Base-by-base conservation (phyloP, 2,888 invertebrate genomes). In the Diloba caeruleocephala region DNA sequence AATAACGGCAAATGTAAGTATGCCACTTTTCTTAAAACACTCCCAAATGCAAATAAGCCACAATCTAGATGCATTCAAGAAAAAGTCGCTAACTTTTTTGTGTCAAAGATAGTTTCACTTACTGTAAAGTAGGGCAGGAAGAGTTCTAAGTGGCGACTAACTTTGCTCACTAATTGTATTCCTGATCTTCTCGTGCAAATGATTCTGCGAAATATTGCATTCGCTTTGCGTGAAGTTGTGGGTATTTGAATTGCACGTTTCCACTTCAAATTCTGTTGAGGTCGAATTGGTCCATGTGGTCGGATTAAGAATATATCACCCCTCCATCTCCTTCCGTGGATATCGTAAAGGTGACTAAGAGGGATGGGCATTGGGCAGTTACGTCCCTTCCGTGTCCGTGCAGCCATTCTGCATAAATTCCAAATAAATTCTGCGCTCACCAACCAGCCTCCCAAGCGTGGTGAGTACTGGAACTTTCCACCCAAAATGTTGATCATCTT, bases 11-110 rank as follows among this genome's bases (percentile, higher is more conserved):
- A 0, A 1, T 9, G 14, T 34, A 71, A 54, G 23, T 28, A 67
- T 54, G 74, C 28, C 53, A 71, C 62, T 74, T 71, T 67, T 50
- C 51, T 70, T 66, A 64, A 76, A 76, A 78, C 67, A 74, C 64
- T 73, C 60, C 36, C 28, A 17, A 59, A 78, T 73, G 73, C 73
- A 78, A 77, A 78, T 74, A 73, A 62, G 64, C 71, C 69, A 26
- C 73, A 70, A 73, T 73, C 73, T 71, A 41, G 62, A 50, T 67
- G 65, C 61, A 70, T 71, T 75, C 61, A 67, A 65, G 70, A 56
- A 67, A 61, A 63, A 68, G 49, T 60, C 26, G 39, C 13, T 15
- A 17, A 43, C 45, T 54, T 53, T 51, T 73, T 66, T 55, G 28
- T 55, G 31, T 65, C 41, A 42, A 54, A 52, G 31, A 69, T 60